Percentiles rank a stretch among this genome's conserved stretches.
These are phyloP conservation scores for Herpetotheres cachinnans DNA, from an alignment of 2,113 vertebrate genomes.

Conservation along the genomic window DNA sequence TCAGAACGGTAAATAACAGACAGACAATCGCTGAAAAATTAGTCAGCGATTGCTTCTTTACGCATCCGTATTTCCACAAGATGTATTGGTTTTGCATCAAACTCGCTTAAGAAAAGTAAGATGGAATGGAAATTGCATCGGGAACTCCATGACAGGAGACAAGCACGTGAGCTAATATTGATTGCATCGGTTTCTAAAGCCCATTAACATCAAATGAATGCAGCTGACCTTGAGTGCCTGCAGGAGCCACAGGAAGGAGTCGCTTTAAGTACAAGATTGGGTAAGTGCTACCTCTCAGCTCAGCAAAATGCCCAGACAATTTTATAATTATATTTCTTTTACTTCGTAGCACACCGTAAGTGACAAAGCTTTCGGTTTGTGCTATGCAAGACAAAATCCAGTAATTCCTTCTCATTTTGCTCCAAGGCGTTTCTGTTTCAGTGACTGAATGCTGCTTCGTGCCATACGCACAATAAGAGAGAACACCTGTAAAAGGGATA, in stretches of 20 bases:
- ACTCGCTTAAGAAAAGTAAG: background rate
- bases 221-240: constrained; percentile 27
- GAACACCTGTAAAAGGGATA: background rate
- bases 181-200: background rate
- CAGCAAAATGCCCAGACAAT: background rate
- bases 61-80: background rate
- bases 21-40: background rate
- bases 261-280: background rate
- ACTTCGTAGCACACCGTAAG: background rate
- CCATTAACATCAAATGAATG: background rate
- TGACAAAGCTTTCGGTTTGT: background rate
- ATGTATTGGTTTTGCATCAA: background rate
- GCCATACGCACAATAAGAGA: background rate
- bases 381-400: background rate
- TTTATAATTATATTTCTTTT: background rate
- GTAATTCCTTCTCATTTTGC: background rate
- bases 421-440: background rate
- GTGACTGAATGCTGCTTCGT: background rate
- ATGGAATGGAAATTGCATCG: background rate
- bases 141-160: background rate
- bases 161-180: background rate
- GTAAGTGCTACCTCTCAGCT: background rate
- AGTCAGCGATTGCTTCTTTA: background rate
- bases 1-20: background rate
- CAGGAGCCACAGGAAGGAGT: background rate